A percentile compares a stretch with the other conserved stretches of the same genome.
These are phyloP conservation scores for Liparis tanakae DNA, from an alignment of 2,797 vertebrate genomes.

Conservation along the genomic window DNA sequence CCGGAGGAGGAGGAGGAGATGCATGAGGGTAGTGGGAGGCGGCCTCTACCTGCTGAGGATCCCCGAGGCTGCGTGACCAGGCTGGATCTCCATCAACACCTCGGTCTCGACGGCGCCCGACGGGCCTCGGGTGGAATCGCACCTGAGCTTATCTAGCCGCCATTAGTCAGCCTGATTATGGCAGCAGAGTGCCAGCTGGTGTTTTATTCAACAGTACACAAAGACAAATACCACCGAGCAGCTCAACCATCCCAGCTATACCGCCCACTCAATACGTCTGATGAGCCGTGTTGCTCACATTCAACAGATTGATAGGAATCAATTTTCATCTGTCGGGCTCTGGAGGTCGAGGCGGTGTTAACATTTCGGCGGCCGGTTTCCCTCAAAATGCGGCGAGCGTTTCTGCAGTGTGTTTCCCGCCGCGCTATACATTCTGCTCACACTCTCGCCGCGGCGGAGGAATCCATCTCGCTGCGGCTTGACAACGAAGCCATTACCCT, in stretches of 20 bases:
- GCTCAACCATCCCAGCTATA: slow-evolving; percentile 62
- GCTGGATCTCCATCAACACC: slow-evolving; percentile 80
- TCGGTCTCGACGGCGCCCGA: slow-evolving; percentile 65
- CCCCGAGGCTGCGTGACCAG: slow-evolving; percentile 59
- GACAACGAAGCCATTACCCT: slow-evolving; percentile 78
- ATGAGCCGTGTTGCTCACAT: slow-evolving; percentile 71
- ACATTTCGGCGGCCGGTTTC: slow-evolving; percentile 55
- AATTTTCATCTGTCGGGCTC: slow-evolving; percentile 65
- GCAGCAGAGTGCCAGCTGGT: slow-evolving; percentile 78
- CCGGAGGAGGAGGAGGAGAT: slow-evolving; percentile 29
- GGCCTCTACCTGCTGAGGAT: slow-evolving; percentile 50
- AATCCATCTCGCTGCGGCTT: slow-evolving; percentile 74
- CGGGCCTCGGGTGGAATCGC: slow-evolving; percentile 66
- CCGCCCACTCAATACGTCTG: slow-evolving; percentile 72
- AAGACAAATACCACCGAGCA: slow-evolving; percentile 73
- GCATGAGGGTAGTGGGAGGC: slow-evolving; percentile 45
- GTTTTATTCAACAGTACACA: slow-evolving; percentile 77
- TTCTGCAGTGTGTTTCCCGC: slow-evolving; percentile 55
- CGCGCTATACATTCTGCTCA: slow-evolving; percentile 70
- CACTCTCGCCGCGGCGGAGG: slow-evolving; percentile 55
- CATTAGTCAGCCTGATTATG: slow-evolving; percentile 76
- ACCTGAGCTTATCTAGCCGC: slow-evolving; percentile 74
- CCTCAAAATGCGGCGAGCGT: slow-evolving; percentile 56
- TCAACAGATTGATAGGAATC: slow-evolving; percentile 77
- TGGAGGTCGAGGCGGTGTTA: slow-evolving; percentile 57